These are phyloP conservation scores for Leucoraja erinaceus DNA, from an alignment of 2,113 vertebrate species.

Conservation along the genomic window DNA sequence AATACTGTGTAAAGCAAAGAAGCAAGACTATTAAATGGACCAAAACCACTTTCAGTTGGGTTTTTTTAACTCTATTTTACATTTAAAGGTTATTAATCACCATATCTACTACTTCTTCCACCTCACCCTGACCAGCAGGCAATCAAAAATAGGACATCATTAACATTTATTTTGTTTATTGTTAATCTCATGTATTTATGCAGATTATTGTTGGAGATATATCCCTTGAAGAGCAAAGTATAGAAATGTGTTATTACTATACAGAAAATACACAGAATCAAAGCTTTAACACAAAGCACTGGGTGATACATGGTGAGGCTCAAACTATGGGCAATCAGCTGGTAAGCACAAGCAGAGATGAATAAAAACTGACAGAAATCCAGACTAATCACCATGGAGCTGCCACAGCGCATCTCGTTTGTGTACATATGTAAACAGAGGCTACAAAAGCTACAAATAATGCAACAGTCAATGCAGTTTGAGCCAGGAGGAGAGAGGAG, in stretches of 20 bases:
- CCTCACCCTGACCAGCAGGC: no score
- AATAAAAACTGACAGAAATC: constrained; percentile 49
- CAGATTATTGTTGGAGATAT: background rate
- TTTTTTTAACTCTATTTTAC: background rate
- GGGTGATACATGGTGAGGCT: no score
- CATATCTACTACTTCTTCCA: no score
- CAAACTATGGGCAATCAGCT: constrained; percentile 30
- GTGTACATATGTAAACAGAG: constrained; percentile 44
- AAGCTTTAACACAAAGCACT: background rate
- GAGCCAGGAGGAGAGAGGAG: constrained; percentile 10
- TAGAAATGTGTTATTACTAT: background rate
- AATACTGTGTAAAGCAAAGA: background rate
- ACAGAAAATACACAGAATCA: background rate
- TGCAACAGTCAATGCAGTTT: constrained; percentile 17
- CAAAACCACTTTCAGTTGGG: background rate
- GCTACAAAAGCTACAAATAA: constrained; percentile 17
- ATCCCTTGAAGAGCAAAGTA: background rate
- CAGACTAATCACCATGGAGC: constrained; percentile 46
- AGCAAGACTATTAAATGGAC: background rate
- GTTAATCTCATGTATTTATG: background rate
- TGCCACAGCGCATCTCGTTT: constrained; percentile 49
- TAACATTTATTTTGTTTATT: background rate
- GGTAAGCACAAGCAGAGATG: constrained; percentile 40
- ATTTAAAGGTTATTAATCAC: no score
- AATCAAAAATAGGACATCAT: background rate